These are phyloP conservation scores for Drosophila pallidifrons DNA, from an alignment of 1,140 invertebrate species.

Conservation along the genomic window DNA sequence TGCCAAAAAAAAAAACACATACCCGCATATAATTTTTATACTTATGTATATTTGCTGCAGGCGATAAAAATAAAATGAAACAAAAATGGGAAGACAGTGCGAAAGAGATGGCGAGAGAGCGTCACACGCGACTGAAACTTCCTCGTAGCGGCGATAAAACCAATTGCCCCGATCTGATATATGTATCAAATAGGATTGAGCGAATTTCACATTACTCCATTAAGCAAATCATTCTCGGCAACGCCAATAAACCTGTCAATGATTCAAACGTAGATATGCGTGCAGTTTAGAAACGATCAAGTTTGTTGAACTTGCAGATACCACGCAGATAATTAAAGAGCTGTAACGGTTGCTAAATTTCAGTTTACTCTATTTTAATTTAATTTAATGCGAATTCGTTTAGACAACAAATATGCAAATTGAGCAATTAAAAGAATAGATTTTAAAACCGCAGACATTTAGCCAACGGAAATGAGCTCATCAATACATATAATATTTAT, in stretches of 20 bases:
- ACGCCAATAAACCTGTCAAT: constrained; percentile 11
- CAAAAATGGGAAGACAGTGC: constrained; percentile 1
- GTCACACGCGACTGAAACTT: constrained; percentile 10
- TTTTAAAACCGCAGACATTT: neutral
- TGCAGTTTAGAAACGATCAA: neutral
- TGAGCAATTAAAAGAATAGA: neutral
- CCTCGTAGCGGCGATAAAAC: constrained; percentile 21
- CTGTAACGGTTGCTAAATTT: neutral
- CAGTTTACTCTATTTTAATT: too few relatives aligned
- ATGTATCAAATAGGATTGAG: constrained; percentile 3
- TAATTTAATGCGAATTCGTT: too few relatives aligned
- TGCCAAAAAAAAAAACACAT: constrained; percentile 42
- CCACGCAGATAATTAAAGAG: neutral
- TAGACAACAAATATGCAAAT: neutral
- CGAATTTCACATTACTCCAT: constrained; percentile 9
- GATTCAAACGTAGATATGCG: constrained; percentile 1
- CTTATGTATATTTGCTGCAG: constrained; percentile 15
- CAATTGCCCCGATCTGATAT: constrained; percentile 20
- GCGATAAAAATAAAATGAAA: constrained; percentile 7
- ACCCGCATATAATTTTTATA: constrained; percentile 14
- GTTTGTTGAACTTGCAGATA: constrained; percentile 5
- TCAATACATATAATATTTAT: neutral
- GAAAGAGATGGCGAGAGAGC: neutral
- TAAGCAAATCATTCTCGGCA: constrained; percentile 11
- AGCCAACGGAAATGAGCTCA: neutral